Evolutionary conservation across 1,140 invertebrate species (phyloP), one percentile per base, ranked within the genome.

Genomic region (Temnothorax curvispinosus): DNA sequence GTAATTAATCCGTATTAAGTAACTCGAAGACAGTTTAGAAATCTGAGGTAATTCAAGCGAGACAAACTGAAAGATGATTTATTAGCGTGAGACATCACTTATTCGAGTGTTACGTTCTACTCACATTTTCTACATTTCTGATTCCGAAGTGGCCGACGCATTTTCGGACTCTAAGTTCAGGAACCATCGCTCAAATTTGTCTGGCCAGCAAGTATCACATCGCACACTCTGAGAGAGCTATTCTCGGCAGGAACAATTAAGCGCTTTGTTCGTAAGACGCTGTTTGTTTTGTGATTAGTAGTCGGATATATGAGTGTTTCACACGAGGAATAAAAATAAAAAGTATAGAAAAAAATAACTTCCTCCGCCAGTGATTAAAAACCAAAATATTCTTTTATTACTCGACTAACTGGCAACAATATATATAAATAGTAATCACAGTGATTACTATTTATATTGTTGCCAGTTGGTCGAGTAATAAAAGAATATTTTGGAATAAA

Each of bases 201-300:
- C 38, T 8, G 15, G 9, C 58, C 21, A 3, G 35, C 35, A 38
- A 27, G 44, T 75, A 27, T 50, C 35, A 56, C 9, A 21, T 21
- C 21, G 7, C 56, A 47, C 32, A 27, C 47, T 15, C 21, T 35
- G 47, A 32, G 15, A 3, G 6, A 15, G 47, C 47, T 62, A 3
- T 41, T 85, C 47, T 65, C 15, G 47, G 15, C 21, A 27, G 8
- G 18, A 32, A 50, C 82, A 85, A 56, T 78, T 74, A 85, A 85
- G 21, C 3, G 54, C 27, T 35, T 41, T 41, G 54, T 21, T 41
- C 21, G 5, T 50, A 71, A 84, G 56, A 74, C 11, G 41, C 38
- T 18, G 52, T 44, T 72, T 54, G 35, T 44, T 58, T 11, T 13
- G 44, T 5, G 50, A 11, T n/a, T 35, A 50, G 11, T 58, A 50